Conservation (phyloP, 2,888 invertebrate species). For the Sepioteuthis lessoniana region DNA sequence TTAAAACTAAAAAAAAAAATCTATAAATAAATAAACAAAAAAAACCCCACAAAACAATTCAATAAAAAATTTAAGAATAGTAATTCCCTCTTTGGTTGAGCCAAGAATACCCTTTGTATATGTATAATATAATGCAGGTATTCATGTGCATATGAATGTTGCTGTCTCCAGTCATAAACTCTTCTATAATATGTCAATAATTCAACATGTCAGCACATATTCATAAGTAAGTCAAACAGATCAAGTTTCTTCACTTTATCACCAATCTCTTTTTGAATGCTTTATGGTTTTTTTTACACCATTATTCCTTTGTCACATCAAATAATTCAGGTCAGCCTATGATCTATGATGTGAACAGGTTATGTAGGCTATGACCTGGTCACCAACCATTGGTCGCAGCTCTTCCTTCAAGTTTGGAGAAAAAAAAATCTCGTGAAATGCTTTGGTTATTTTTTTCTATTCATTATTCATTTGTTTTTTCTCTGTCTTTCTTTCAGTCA, state of each 20-base stretch:
- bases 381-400: neutral
- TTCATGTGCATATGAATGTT: no score
- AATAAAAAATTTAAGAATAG: no score
- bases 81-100: no score
- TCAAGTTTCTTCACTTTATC: neutral
- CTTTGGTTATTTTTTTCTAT: neutral
- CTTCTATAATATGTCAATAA: neutral
- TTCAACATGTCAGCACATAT: neutral
- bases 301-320: conserved; percentile 33
- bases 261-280: neutral
- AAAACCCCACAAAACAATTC: no score
- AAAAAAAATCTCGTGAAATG: neutral
- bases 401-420: neutral
- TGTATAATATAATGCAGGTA: no score
- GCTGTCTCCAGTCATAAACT: no score
- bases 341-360: neutral
- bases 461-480: neutral
- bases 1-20: no score
- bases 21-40: no score
- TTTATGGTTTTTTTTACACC: neutral
- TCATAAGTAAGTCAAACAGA: neutral
- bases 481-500: neutral
- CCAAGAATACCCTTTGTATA: no score
- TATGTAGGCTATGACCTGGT: neutral
- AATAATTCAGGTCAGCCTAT: neutral